Percentiles rank a stretch among this genome's conserved stretches.
These are phyloP conservation scores for Drosophila atripex DNA, from an alignment of 2,888 invertebrate genomes.

Conservation along the genomic window DNA sequence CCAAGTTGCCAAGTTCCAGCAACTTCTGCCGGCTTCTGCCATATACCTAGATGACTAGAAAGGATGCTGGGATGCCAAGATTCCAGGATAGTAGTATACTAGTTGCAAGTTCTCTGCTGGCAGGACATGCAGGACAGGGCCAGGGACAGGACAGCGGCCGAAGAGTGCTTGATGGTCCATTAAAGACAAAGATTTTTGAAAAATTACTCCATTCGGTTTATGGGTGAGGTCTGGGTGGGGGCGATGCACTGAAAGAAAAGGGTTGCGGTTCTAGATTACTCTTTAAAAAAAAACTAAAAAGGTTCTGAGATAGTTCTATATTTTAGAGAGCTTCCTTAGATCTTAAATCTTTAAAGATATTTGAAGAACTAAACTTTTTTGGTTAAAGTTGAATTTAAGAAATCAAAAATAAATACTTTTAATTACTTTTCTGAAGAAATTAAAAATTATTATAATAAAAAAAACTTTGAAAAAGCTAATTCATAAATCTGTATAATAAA, in stretches of 20 bases:
- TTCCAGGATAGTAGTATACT: background rate
- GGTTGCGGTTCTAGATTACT: too few species aligned
- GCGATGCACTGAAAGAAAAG: background rate
- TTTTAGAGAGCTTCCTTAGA: too few species aligned
- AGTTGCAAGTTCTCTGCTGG: background rate
- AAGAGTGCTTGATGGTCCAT: conserved; percentile 77
- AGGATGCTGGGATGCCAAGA: background rate
- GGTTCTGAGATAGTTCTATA: too few species aligned
- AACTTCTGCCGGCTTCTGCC: background rate
- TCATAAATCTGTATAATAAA: too few species aligned
- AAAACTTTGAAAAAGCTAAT: too few species aligned
- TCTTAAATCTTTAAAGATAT: too few species aligned
- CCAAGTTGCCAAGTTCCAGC: background rate
- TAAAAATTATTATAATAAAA: too few species aligned
- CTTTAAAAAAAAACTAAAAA: too few species aligned
- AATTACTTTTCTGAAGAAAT: too few species aligned
- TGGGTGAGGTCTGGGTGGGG: conserved; percentile 16
- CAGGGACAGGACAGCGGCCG: conserved; percentile 25
- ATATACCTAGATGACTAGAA: conserved; percentile 9
- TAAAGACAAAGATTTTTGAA: conserved; percentile 81
- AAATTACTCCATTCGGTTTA: conserved; percentile 75
- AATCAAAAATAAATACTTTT: too few species aligned
- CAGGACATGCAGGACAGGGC: conserved; percentile 5
- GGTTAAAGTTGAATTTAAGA: too few species aligned
- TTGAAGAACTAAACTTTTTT: too few species aligned